Evolutionary conservation across 2,888 invertebrate genomes (phyloP).

Genomic region (Smittia aterrima): DNA sequence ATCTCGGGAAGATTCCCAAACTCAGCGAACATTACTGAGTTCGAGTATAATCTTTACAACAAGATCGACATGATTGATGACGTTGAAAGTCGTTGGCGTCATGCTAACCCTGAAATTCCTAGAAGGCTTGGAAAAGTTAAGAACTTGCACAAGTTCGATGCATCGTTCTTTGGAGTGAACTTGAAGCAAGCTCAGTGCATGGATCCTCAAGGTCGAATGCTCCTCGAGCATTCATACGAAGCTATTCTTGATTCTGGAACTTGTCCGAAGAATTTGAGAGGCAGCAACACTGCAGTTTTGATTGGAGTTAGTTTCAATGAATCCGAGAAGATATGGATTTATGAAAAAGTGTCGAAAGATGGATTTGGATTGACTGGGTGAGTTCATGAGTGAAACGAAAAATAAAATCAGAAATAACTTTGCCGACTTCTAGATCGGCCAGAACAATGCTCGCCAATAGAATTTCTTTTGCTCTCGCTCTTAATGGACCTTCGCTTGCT

Average conservation of each 20-base stretch:
- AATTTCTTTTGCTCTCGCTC: slow-evolving; percentile 77
- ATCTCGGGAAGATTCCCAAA: slow-evolving; percentile 65
- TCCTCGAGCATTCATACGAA: slow-evolving; percentile 62
- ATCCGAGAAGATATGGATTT: slow-evolving; percentile 70
- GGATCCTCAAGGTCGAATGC: slow-evolving; percentile 57
- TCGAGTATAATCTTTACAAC: slow-evolving; percentile 62
- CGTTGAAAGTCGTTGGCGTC: slow-evolving; percentile 54
- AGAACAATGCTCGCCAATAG: slow-evolving; percentile 85
- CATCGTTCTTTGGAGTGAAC: slow-evolving; percentile 56
- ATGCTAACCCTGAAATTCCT: slow-evolving; percentile 56
- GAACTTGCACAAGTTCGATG: slow-evolving; percentile 56
- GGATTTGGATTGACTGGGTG: slow-evolving; percentile 60
- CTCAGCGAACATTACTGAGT: slow-evolving; percentile 62
- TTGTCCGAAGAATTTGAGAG: slow-evolving; percentile 68
- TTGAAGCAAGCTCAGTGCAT: slow-evolving; percentile 56
- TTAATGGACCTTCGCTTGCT: slow-evolving; percentile 80
- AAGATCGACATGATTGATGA: slow-evolving; percentile 59
- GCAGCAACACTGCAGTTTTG: slow-evolving; percentile 75
- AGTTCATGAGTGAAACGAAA: slow-evolving; percentile 45
- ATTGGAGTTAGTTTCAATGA: slow-evolving; percentile 77
- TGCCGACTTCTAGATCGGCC: neutral
- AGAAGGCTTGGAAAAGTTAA: slow-evolving; percentile 55
- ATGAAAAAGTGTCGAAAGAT: slow-evolving; percentile 64
- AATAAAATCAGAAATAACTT: neutral
- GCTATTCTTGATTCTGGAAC: slow-evolving; percentile 62